Conservation (phyloP, 2,888 invertebrate genomes). For the Sesamia inferens region DNA sequence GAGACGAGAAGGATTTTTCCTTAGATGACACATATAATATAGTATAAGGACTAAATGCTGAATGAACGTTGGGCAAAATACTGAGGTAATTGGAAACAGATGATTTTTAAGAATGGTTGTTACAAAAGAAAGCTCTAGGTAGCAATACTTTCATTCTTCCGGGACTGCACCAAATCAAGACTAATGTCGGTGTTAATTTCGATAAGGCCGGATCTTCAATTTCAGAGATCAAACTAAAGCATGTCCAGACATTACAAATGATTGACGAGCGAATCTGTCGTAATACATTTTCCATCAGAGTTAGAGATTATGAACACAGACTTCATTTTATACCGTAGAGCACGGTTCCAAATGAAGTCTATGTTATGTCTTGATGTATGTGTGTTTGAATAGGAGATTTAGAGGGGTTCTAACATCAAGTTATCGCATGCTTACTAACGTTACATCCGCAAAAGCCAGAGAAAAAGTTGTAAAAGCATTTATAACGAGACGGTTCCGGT, state of each 20-base stretch:
- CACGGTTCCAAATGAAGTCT: background rate
- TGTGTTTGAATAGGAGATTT: background rate
- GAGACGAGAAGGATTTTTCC: conserved; percentile 23
- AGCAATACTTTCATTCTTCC: background rate
- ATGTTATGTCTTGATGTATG: no score
- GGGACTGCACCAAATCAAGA: background rate
- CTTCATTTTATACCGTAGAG: background rate
- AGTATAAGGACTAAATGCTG: background rate
- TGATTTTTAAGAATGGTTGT: background rate
- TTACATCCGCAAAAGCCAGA: conserved; percentile 4
- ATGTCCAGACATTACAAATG: conserved; percentile 5
- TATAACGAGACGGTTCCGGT: conserved; percentile 29
- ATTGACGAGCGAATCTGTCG: background rate
- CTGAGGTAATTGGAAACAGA: background rate
- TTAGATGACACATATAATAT: background rate
- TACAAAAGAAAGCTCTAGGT: background rate
- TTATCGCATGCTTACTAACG: conserved; percentile 31
- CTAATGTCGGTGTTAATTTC: background rate
- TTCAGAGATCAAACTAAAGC: background rate
- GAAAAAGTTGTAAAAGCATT: conserved; percentile 27
- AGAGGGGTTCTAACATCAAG: conserved; percentile 5
- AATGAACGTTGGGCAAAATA: background rate
- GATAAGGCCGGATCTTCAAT: background rate
- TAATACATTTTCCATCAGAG: background rate
- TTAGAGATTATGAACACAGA: background rate